A percentile compares a stretch with the other conserved stretches of the same genome.
Evolutionary conservation across 2,797 vertebrate genomes (phyloP).

Genomic region (Antennarius maculatus): DNA sequence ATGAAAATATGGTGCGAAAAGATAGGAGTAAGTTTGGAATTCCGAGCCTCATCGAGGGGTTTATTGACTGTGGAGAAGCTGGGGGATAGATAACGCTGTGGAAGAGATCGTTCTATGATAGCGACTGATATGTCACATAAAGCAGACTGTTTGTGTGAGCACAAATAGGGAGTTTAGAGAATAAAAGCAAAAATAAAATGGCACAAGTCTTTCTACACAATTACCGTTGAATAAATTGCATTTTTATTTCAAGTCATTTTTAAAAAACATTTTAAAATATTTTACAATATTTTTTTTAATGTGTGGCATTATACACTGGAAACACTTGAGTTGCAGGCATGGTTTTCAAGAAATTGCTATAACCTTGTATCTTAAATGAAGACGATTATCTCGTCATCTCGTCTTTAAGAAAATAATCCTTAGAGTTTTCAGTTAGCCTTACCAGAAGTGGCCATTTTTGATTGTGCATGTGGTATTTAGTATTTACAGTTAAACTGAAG

Average conservation of each 20-base stretch:
- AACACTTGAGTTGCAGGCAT: too few species aligned
- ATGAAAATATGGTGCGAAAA: slow-evolving; percentile 36
- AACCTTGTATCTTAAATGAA: too few species aligned
- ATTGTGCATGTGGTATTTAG: too few species aligned
- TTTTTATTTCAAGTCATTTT: neutral
- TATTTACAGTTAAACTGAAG: too few species aligned
- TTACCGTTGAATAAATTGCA: slow-evolving; percentile 14
- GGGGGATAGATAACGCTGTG: slow-evolving; percentile 31
- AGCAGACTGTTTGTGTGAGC: slow-evolving; percentile 38
- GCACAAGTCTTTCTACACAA: neutral
- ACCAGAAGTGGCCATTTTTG: too few species aligned
- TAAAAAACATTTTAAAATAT: too few species aligned
- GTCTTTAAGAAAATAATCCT: too few species aligned
- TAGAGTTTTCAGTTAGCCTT: too few species aligned
- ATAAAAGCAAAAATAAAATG: slow-evolving; percentile 26
- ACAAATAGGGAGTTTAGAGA: slow-evolving; percentile 25
- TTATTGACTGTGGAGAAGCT: slow-evolving; percentile 54
- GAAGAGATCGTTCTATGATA: slow-evolving; percentile 45
- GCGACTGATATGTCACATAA: slow-evolving; percentile 50
- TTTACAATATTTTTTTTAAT: too few species aligned
- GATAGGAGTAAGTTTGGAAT: slow-evolving; percentile 28
- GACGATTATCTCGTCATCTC: too few species aligned
- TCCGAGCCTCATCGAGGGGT: slow-evolving; percentile 28
- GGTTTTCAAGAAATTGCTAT: too few species aligned
- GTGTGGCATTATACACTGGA: too few species aligned